A percentile compares a stretch with the other conserved stretches of the same genome.
These are phyloP conservation scores for Mirza zaza DNA, from an alignment of 2,113 vertebrate species.

Conservation along the genomic window DNA sequence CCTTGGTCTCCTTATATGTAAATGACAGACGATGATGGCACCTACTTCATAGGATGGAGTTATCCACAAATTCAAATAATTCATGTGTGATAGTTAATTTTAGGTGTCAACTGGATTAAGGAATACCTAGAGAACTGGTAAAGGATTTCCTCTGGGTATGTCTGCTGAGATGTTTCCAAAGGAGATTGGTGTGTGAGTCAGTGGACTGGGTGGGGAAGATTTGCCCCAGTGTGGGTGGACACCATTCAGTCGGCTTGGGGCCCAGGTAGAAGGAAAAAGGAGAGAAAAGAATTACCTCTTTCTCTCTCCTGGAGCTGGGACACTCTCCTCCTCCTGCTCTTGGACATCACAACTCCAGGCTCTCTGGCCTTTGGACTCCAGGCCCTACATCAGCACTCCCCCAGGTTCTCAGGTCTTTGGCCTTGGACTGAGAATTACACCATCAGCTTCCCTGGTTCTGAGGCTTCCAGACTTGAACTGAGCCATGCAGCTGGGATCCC, in stretches of 20 bases:
- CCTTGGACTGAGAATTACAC: neutral
- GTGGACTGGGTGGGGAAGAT: neutral
- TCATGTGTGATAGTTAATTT: neutral
- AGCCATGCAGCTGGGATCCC: neutral
- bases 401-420: neutral
- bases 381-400: neutral
- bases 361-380: neutral
- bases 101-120: neutral
- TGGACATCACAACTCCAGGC: neutral
- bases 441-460: neutral
- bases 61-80: conserved; percentile 28
- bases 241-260: neutral
- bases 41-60: neutral
- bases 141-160: neutral
- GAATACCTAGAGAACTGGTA: neutral
- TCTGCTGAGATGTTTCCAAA: neutral
- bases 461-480: neutral
- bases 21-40: neutral
- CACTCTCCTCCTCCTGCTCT: neutral
- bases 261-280: neutral
- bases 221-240: neutral
- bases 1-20: neutral
- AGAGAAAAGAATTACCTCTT: neutral
- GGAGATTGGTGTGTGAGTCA: neutral
- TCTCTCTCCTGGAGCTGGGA: neutral